Evolutionary conservation across 1,140 invertebrate genomes (phyloP).

Genomic region (Acromyrmex heyeri): DNA sequence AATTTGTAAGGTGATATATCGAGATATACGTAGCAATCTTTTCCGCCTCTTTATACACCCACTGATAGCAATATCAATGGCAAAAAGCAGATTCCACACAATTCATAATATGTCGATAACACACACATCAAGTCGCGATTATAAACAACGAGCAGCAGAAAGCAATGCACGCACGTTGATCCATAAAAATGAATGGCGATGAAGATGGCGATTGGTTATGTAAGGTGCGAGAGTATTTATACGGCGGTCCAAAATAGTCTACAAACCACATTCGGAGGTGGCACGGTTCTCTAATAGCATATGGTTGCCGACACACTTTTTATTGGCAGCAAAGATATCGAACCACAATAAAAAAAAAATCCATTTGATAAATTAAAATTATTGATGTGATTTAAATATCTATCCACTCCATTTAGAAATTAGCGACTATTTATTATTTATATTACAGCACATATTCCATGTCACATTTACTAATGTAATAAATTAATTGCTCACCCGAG

Average conservation of each 20-base stretch:
- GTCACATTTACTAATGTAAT: constrained; percentile 4
- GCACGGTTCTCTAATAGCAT: constrained; percentile 18
- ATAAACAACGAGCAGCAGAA: constrained; percentile 27
- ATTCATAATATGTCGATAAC: constrained; percentile 24
- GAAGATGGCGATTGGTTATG: constrained; percentile 54
- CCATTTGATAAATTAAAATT: background rate
- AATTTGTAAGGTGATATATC: background rate
- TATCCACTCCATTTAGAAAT: background rate
- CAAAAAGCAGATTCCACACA: constrained; percentile 6
- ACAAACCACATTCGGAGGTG: constrained; percentile 41
- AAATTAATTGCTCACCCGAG: background rate
- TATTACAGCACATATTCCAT: background rate
- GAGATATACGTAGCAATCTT: constrained; percentile 33
- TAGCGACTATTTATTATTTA: background rate
- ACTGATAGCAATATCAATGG: constrained; percentile 14
- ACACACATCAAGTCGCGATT: background rate
- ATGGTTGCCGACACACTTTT: constrained; percentile 33
- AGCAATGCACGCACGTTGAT: constrained; percentile 29
- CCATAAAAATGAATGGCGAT: constrained; percentile 68
- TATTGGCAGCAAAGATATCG: background rate
- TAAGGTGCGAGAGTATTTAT: constrained; percentile 71
- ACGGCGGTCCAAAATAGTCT: constrained; percentile 69
- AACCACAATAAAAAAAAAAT: background rate
- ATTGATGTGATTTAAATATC: background rate
- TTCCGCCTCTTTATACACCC: constrained; percentile 62